Percentiles rank a stretch among this genome's conserved stretches.
These are phyloP conservation scores for Drosophila diplacantha DNA, from an alignment of 2,888 invertebrate species.

Conservation along the genomic window DNA sequence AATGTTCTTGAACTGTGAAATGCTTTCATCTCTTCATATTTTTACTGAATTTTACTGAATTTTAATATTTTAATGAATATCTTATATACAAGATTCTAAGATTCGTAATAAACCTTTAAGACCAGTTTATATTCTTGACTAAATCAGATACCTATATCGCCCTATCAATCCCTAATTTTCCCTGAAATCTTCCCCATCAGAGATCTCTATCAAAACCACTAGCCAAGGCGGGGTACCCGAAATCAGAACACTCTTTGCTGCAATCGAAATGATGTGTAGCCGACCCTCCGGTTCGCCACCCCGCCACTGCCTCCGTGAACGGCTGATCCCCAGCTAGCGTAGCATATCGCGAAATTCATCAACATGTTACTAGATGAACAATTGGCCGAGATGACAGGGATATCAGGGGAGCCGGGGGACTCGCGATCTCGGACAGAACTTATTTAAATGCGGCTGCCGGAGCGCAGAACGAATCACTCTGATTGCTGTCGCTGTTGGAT, in stretches of 20 bases:
- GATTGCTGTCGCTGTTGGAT: constrained; percentile 75
- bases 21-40: not conserved
- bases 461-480: constrained; percentile 74
- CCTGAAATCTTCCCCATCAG: not conserved
- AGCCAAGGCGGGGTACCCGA: constrained; percentile 16
- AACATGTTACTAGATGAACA: constrained; percentile 67
- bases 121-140: not conserved
- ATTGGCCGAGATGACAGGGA: constrained; percentile 54
- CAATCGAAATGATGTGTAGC: constrained; percentile 46
- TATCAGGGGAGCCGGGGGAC: constrained; percentile 1
- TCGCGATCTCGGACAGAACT: constrained; percentile 52
- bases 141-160: not conserved
- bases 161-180: no score
- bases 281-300: constrained; percentile 30
- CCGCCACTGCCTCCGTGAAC: constrained; percentile 20
- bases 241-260: constrained; percentile 20
- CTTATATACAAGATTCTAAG: not conserved
- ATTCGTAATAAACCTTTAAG: not conserved
- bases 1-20: not conserved
- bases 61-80: not conserved
- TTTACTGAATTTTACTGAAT: no score
- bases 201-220: constrained; percentile 14
- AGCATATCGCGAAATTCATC: constrained; percentile 56
- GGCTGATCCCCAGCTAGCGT: constrained; percentile 36
- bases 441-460: constrained; percentile 63